phyloP scores from a whole-genome alignment of 2,888 invertebrate species.

The Therioaphis trifolii region DNA sequence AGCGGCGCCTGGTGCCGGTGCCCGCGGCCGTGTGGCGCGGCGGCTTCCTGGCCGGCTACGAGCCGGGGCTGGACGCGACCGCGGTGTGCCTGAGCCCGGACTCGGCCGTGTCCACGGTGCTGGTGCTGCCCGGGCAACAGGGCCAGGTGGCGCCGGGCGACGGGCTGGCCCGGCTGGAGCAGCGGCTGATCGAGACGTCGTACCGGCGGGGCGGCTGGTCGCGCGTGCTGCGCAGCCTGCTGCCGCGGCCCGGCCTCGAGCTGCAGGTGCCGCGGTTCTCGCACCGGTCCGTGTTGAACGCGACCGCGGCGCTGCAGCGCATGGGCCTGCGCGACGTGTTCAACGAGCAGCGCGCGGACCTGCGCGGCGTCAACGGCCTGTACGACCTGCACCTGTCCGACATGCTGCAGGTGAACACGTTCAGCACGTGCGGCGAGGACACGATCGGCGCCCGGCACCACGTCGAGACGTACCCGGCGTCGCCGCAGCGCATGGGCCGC shows the following conservation, averaged over 20 bases:
- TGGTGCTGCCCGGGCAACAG: constrained; percentile 87
- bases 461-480: constrained; percentile 83
- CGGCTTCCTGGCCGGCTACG: constrained; percentile 86
- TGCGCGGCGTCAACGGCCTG: constrained; percentile 79
- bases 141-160: constrained; percentile 78
- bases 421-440: constrained; percentile 83
- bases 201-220: constrained; percentile 80
- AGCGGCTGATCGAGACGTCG: constrained; percentile 76
- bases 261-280: constrained; percentile 86
- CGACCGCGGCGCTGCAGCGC: constrained; percentile 80
- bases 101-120: constrained; percentile 80
- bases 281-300: constrained; percentile 80
- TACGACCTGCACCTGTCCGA: constrained; percentile 86
- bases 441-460: constrained; percentile 81
- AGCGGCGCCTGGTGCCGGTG: constrained; percentile 83
- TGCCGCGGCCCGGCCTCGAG: constrained; percentile 82
- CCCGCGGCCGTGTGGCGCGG: constrained; percentile 83
- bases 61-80: constrained; percentile 85
- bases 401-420: constrained; percentile 84
- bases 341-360: constrained; percentile 80
- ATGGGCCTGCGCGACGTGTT: constrained; percentile 87
- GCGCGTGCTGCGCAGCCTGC: constrained; percentile 78
- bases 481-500: constrained; percentile 70
- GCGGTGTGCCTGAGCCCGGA: constrained; percentile 81
- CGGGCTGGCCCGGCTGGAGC: constrained; percentile 80